phyloP scores from a whole-genome alignment of 2,797 vertebrate species.

The Lithobates sylvaticus region DNA sequence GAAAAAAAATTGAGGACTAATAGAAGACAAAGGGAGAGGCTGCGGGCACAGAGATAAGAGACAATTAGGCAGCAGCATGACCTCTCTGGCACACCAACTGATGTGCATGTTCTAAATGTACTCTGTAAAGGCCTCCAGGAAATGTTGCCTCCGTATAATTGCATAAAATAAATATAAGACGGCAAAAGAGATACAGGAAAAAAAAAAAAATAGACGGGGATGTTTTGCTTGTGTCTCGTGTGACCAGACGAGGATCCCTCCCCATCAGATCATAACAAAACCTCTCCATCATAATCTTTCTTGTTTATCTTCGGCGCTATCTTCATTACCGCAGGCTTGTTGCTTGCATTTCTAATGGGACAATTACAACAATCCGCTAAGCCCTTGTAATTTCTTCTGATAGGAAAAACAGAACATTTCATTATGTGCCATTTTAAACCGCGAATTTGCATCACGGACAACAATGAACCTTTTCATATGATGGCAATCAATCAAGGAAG shows the following conservation, averaged over 20 bases:
- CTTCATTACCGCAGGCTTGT: neutral
- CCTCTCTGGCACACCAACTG: too few relatives aligned
- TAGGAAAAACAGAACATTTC: constrained; percentile 5
- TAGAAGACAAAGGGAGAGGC: too few relatives aligned
- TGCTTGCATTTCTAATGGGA: neutral
- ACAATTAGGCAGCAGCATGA: too few relatives aligned
- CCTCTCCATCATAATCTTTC: neutral
- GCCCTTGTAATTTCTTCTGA: neutral
- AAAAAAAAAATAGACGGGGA: neutral
- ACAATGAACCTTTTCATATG: neutral
- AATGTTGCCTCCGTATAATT: too few relatives aligned
- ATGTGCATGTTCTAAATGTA: too few relatives aligned
- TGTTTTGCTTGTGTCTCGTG: neutral
- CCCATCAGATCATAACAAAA: neutral
- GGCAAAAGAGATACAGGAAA: too few relatives aligned
- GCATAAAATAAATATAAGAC: too few relatives aligned
- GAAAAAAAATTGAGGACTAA: too few relatives aligned
- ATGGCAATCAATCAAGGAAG: neutral
- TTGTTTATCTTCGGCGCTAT: neutral
- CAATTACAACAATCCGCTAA: neutral
- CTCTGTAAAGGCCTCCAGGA: too few relatives aligned
- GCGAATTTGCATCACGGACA: neutral
- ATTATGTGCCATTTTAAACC: neutral
- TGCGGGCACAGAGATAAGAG: too few relatives aligned
- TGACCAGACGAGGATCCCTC: neutral